These are phyloP conservation scores for Nesoenas mayeri DNA, from an alignment of 2,113 vertebrate genomes.

Conservation along the genomic window DNA sequence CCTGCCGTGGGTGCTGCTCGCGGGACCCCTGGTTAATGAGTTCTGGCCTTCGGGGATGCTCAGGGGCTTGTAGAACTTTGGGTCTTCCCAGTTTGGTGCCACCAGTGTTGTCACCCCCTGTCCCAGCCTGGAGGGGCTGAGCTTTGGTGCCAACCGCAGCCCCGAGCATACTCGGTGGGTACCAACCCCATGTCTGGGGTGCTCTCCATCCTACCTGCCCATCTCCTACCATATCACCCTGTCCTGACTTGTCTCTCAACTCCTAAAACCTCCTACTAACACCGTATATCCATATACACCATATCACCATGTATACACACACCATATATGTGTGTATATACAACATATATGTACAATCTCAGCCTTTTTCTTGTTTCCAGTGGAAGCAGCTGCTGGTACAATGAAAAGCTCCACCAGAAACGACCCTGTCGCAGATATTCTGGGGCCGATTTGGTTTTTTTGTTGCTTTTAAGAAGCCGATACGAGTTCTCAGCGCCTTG, in stretches of 20 bases:
- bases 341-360: too few species aligned
- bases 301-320: too few species aligned
- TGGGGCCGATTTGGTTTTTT: accelerated
- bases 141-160: not conserved
- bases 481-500: not conserved
- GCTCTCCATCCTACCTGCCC: not conserved
- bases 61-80: accelerated
- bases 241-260: not conserved
- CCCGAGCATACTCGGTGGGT: not conserved
- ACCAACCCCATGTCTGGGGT: not conserved
- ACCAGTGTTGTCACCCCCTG: accelerated
- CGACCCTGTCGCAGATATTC: not conserved
- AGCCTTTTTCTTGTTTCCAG: accelerated
- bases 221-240: not conserved
- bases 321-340: accelerated
- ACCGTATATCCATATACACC: not conserved
- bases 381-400: not conserved
- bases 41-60: accelerated
- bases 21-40: not conserved
- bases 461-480: not conserved
- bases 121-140: not conserved
- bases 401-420: not conserved
- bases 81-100: not conserved
- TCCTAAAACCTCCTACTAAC: not conserved
- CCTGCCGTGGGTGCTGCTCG: not conserved